These are phyloP conservation scores for Mormyrus iriodes DNA, from an alignment of 2,113 vertebrate genomes.

Conservation along the genomic window DNA sequence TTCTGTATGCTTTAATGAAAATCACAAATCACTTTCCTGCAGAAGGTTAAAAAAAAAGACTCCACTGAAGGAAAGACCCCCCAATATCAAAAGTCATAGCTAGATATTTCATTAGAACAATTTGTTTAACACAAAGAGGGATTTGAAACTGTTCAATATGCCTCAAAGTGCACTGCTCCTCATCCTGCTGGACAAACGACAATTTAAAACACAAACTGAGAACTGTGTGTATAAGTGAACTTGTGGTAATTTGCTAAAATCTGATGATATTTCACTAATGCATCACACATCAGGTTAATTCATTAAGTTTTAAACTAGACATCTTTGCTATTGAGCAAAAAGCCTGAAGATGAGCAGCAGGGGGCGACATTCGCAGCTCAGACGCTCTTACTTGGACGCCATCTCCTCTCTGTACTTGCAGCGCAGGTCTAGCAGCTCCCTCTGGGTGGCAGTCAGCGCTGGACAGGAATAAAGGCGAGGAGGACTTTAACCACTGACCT, in stretches of 20 bases:
- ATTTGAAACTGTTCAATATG: background rate
- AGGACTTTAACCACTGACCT: conserved; percentile 20
- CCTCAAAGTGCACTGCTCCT: background rate
- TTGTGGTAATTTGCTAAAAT: background rate
- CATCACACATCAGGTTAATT: background rate
- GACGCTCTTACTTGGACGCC: conserved; percentile 74
- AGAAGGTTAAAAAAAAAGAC: background rate
- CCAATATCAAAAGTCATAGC: background rate
- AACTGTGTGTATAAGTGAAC: background rate
- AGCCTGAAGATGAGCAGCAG: background rate
- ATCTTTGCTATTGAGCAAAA: background rate
- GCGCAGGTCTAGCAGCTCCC: conserved; percentile 82
- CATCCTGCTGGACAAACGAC: background rate
- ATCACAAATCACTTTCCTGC: background rate
- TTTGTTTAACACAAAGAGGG: background rate
- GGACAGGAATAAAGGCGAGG: conserved; percentile 22
- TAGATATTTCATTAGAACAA: background rate
- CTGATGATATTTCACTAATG: background rate
- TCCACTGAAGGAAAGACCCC: background rate
- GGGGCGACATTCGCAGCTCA: background rate
- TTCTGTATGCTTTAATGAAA: background rate
- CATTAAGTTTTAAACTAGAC: background rate
- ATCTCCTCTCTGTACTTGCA: conserved; percentile 89
- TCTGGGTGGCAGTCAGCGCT: conserved; percentile 85
- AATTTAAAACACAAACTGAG: background rate